phyloP scores from a whole-genome alignment of 2,888 invertebrate genomes.

The Acleris holmiana region DNA sequence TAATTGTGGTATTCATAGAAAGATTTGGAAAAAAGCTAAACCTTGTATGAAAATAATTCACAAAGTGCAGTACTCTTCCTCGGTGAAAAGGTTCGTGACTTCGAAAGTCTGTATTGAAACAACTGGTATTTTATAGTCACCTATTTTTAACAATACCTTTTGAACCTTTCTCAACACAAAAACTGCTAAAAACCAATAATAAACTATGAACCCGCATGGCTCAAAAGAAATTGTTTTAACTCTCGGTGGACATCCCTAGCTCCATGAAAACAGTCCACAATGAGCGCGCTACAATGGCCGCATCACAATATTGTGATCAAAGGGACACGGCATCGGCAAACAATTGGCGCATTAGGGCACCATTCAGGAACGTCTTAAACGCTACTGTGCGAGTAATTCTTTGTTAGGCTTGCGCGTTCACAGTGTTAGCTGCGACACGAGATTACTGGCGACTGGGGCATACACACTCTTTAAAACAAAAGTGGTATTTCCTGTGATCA shows the following conservation, averaged over 20 bases:
- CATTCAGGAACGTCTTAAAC: conserved; percentile 47
- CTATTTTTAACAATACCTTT: no score
- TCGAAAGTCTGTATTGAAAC: no score
- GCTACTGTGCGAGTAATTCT: conserved; percentile 53
- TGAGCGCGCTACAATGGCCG: conserved; percentile 43
- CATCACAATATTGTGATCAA: conserved; percentile 63
- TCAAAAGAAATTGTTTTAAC: background rate
- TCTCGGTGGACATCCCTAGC: conserved; percentile 21
- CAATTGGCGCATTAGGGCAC: conserved; percentile 64
- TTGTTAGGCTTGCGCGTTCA: conserved; percentile 41
- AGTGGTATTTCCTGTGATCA: no score
- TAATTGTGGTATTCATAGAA: background rate
- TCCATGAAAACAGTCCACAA: conserved; percentile 21
- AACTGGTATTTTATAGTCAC: no score
- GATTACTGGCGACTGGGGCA: background rate
- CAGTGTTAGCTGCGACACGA: conserved; percentile 38
- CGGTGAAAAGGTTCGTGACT: no score
- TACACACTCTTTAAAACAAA: no score
- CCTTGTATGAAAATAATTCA: no score
- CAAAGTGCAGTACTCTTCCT: no score
- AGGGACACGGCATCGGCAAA: conserved; percentile 53
- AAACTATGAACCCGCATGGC: conserved; percentile 3
- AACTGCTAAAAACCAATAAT: background rate
- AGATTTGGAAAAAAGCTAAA: no score
- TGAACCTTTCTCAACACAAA: background rate